phyloP scores from a whole-genome alignment of 2,113 vertebrate species.

The Ursus arctos region DNA sequence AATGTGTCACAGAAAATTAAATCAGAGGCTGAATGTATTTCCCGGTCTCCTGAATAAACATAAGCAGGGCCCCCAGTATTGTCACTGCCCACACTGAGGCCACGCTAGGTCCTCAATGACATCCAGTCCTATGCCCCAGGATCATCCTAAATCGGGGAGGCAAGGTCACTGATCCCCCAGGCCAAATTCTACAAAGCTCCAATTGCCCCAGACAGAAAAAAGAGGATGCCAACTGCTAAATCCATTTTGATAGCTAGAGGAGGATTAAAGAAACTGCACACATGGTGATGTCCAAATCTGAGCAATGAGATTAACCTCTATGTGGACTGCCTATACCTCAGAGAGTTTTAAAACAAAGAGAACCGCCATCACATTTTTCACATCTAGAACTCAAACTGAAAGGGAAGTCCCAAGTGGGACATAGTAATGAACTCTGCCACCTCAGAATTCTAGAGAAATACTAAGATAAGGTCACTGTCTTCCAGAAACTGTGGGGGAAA shows the following conservation, averaged over 20 bases:
- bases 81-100: conserved; percentile 12
- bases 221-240: conserved; percentile 1
- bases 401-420: neutral
- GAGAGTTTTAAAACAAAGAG: neutral
- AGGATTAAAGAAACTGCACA: conserved; percentile 74
- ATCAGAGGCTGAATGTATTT: conserved; percentile 87
- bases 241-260: conserved; percentile 65
- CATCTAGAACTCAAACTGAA: neutral
- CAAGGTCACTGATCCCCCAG: neutral
- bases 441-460: conserved; percentile 43
- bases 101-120: conserved; percentile 38
- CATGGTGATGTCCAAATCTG: conserved; percentile 64
- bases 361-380: neutral
- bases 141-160: neutral
- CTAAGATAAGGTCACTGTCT: neutral
- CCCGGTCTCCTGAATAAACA: conserved; percentile 76
- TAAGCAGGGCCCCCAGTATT: conserved; percentile 27
- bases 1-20: conserved; percentile 94
- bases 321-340: neutral
- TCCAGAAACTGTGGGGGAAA: neutral
- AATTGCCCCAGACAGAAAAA: conserved; percentile 58
- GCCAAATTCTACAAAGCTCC: conserved; percentile 67
- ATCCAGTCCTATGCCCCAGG: conserved; percentile 3
- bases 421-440: neutral
- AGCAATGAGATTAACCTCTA: conserved; percentile 67